phyloP scores from a whole-genome alignment of 2,113 vertebrate genomes.

The Lophura nycthemera region DNA sequence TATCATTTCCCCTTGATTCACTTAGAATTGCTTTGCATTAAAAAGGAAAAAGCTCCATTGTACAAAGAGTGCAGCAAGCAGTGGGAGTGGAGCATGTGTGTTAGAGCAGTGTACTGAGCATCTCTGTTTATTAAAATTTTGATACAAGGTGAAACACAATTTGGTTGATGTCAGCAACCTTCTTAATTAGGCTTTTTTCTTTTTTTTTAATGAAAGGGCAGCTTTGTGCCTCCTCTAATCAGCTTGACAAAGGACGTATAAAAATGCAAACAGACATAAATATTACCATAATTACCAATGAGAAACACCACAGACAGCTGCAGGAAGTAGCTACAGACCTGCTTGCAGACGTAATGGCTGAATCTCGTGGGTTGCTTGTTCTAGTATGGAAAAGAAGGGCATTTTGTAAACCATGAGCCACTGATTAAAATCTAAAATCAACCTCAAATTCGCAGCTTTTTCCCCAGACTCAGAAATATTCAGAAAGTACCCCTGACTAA shows the following conservation, averaged over 20 bases:
- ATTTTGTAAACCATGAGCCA: neutral
- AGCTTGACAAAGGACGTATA: conserved; percentile 51
- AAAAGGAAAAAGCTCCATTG: neutral
- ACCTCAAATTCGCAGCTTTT: neutral
- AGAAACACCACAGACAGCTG: neutral
- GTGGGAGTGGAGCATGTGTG: neutral
- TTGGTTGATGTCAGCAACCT: conserved; percentile 62
- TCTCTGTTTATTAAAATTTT: conserved; percentile 41
- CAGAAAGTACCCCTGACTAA: conserved; percentile 39
- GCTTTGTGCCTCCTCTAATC: conserved; percentile 65
- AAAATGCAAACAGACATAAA: conserved; percentile 46
- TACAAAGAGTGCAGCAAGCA: conserved; percentile 6
- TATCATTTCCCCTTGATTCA: conserved; percentile 1
- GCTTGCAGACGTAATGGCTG: neutral
- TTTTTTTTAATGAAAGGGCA: conserved; percentile 47
- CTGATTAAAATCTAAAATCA: conserved; percentile 13
- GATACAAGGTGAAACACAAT: conserved; percentile 59
- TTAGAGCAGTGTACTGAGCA: neutral
- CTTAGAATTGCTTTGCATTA: conserved; percentile 44
- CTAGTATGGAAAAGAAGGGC: neutral
- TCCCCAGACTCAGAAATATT: neutral
- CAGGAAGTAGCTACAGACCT: conserved; percentile 14
- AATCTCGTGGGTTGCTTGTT: neutral
- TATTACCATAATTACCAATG: conserved; percentile 52
- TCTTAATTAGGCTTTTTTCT: conserved; percentile 37